A percentile compares a stretch with the other conserved stretches of the same genome.
Conservation (phyloP, 2,797 vertebrate genomes). For the Lycodopsis pacificus region DNA sequence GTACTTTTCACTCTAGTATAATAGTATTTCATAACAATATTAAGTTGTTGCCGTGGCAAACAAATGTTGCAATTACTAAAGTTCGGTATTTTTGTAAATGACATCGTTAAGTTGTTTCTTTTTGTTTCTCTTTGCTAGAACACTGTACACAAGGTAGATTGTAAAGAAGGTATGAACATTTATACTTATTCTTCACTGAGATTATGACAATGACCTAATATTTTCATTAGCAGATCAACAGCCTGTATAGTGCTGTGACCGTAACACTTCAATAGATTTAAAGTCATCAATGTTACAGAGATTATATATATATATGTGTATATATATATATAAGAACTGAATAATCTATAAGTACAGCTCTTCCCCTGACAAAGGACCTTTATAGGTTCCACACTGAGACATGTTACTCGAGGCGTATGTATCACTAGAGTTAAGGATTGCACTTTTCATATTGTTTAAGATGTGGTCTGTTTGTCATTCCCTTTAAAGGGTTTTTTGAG, state of each 20-base stretch:
- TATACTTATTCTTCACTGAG: constrained; percentile 75
- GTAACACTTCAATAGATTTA: constrained; percentile 78
- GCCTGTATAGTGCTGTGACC: constrained; percentile 75
- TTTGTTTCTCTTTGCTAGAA: constrained; percentile 70
- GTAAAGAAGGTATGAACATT: constrained; percentile 80
- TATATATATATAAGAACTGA: constrained; percentile 71
- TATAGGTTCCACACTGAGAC: constrained; percentile 66
- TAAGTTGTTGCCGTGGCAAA: constrained; percentile 89
- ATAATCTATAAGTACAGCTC: constrained; percentile 76
- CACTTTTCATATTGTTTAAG: constrained; percentile 80
- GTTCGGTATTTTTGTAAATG: constrained; percentile 89
- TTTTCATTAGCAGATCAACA: constrained; percentile 83
- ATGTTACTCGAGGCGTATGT: constrained; percentile 73
- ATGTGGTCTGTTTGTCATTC: constrained; percentile 66
- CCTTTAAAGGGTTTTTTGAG: constrained; percentile 48
- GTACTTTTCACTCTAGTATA: constrained; percentile 87
- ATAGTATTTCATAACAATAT: constrained; percentile 89
- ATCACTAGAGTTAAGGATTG: constrained; percentile 80
- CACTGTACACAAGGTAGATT: constrained; percentile 81
- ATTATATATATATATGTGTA: constrained; percentile 73
- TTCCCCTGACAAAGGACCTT: constrained; percentile 74
- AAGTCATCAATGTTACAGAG: constrained; percentile 80
- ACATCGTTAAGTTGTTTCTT: constrained; percentile 79
- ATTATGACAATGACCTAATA: constrained; percentile 81
- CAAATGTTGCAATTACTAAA: constrained; percentile 87